A percentile compares a stretch with the other conserved stretches of the same genome.
Evolutionary conservation across 1,140 invertebrate species (phyloP).

Genomic region (Drosophila rhopaloa): DNA sequence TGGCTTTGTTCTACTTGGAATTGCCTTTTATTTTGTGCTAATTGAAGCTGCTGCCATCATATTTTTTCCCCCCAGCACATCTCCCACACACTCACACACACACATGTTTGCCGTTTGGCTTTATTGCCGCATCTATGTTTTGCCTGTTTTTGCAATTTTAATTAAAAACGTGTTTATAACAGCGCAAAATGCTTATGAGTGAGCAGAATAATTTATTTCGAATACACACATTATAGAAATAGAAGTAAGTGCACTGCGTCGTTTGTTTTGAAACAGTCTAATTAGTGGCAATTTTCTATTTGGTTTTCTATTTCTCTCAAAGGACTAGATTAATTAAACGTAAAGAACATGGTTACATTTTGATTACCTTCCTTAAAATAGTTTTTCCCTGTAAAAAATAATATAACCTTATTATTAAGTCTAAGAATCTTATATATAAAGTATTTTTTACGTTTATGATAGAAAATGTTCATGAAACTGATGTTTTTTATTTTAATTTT

Average conservation of each 20-base stretch:
- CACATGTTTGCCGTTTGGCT: slow-evolving; percentile 45
- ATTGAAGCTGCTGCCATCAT: slow-evolving; percentile 81
- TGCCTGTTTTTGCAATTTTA: slow-evolving; percentile 80
- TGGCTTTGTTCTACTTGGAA: slow-evolving; percentile 76
- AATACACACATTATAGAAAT: slow-evolving; percentile 41
- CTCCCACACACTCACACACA: slow-evolving; percentile 17
- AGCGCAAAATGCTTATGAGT: slow-evolving; percentile 80
- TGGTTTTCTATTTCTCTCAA: slow-evolving; percentile 36
- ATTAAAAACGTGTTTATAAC: slow-evolving; percentile 84
- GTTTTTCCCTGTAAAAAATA: no score
- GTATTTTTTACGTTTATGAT: no score
- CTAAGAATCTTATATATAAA: no score
- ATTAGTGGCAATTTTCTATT: slow-evolving; percentile 54
- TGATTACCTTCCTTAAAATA: no score
- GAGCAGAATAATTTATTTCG: slow-evolving; percentile 81
- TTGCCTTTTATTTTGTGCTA: slow-evolving; percentile 82
- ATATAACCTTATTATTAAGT: no score
- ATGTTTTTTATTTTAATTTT: no score
- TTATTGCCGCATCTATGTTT: slow-evolving; percentile 72
- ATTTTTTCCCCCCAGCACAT: slow-evolving; percentile 45
- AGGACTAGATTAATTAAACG: background rate
- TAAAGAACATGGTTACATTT: background rate
- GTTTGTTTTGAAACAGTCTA: slow-evolving; percentile 30
- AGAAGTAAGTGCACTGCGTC: slow-evolving; percentile 11
- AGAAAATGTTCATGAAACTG: no score